Evolutionary conservation across 1,140 invertebrate species (phyloP).

Genomic region (Diabrotica undecimpunctata): DNA sequence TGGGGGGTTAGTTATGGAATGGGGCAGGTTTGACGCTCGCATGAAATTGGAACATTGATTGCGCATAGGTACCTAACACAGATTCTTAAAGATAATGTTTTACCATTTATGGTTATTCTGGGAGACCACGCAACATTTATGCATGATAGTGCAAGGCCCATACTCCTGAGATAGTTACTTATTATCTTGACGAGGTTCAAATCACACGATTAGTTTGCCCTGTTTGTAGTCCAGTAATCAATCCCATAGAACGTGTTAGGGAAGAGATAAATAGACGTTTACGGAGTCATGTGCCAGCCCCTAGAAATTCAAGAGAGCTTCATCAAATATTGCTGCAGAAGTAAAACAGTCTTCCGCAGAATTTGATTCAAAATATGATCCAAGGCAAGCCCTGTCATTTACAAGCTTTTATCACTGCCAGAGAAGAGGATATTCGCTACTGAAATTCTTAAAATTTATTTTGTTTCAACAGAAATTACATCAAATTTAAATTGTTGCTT

Average conservation of each 20-base stretch:
- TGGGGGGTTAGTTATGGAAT: no score
- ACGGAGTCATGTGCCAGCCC: constrained; percentile 3
- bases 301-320: constrained; percentile 7
- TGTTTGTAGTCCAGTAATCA: constrained; percentile 4
- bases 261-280: not conserved
- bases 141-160: constrained; percentile 6
- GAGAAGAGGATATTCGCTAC: constrained; percentile 7
- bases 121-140: not conserved
- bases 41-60: no score
- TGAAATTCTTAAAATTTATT: not conserved
- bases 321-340: constrained; percentile 4
- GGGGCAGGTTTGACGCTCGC: no score
- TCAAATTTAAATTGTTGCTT: no score
- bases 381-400: constrained; percentile 4
- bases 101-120: no score
- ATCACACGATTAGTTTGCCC: constrained; percentile 4
- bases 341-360: constrained; percentile 4
- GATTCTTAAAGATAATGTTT: no score
- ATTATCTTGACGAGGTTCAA: constrained; percentile 4
- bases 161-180: not conserved
- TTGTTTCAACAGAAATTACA: constrained; percentile 1
- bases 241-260: not conserved
- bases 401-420: constrained; percentile 8
- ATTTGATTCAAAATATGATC: constrained; percentile 5
- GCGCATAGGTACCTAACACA: no score